Conservation (phyloP, 2,888 invertebrate genomes). For the Neuroscelio doddi region DNA sequence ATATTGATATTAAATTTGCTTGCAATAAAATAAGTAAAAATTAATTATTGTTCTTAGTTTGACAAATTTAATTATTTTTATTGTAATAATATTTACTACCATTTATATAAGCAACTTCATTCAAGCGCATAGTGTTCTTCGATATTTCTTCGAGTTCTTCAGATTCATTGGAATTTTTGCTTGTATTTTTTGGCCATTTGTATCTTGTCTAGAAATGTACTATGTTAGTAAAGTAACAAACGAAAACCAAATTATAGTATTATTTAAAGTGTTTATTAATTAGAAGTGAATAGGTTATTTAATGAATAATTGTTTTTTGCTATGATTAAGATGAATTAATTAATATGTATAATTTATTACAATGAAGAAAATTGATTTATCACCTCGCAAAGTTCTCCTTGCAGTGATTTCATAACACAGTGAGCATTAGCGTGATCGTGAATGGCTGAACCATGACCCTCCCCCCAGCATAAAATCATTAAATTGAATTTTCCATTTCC, state of each 20-base stretch:
- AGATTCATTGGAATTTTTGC: conserved; percentile 70
- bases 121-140: conserved; percentile 78
- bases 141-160: conserved; percentile 79
- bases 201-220: conserved; percentile 74
- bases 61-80: too few species aligned
- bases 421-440: conserved; percentile 98
- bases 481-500: conserved; percentile 98
- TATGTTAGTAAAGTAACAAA: too few species aligned
- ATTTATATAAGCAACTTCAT: conserved; percentile 93
- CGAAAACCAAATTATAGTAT: too few species aligned
- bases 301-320: too few species aligned
- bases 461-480: conserved; percentile 98
- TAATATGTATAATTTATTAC: background rate
- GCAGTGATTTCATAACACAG: conserved; percentile 97
- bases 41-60: too few species aligned
- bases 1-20: conserved; percentile 15
- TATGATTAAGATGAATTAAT: too few species aligned
- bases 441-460: conserved; percentile 94
- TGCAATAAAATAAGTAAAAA: conserved; percentile 6
- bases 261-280: too few species aligned
- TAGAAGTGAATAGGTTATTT: too few species aligned
- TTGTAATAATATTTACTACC: too few species aligned
- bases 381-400: conserved; percentile 88
- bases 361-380: background rate
- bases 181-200: conserved; percentile 81